Conservation (phyloP, 2,113 vertebrate species). For the Sphaerodactylus townsendi region DNA sequence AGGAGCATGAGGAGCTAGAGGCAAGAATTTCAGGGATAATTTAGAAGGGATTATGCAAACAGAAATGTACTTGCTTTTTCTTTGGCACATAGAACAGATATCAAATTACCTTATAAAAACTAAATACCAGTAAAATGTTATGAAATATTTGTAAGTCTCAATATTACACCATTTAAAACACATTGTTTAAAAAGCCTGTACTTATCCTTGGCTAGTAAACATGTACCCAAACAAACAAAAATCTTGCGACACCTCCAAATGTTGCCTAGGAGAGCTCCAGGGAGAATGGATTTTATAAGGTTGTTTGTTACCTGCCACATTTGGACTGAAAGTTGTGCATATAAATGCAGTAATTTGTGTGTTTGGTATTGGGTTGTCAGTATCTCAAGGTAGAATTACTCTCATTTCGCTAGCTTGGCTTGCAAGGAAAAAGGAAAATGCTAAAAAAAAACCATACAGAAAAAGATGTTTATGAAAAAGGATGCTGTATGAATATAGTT, state of each 20-base stretch:
- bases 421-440: background rate
- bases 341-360: background rate
- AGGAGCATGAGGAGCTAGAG: background rate
- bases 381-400: background rate
- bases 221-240: background rate
- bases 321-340: background rate
- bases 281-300: background rate
- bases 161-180: background rate
- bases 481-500: background rate
- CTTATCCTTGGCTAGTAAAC: background rate
- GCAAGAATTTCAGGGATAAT: background rate
- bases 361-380: background rate
- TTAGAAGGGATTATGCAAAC: background rate
- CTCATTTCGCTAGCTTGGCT: background rate
- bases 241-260: background rate
- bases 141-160: background rate
- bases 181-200: background rate
- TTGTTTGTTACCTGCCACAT: background rate
- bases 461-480: background rate
- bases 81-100: background rate
- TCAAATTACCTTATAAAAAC: background rate
- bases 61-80: background rate
- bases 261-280: background rate
- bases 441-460: background rate
- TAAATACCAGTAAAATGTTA: background rate